Conservation (phyloP, 1,140 invertebrate species). For the Doryteuthis pealeii region DNA sequence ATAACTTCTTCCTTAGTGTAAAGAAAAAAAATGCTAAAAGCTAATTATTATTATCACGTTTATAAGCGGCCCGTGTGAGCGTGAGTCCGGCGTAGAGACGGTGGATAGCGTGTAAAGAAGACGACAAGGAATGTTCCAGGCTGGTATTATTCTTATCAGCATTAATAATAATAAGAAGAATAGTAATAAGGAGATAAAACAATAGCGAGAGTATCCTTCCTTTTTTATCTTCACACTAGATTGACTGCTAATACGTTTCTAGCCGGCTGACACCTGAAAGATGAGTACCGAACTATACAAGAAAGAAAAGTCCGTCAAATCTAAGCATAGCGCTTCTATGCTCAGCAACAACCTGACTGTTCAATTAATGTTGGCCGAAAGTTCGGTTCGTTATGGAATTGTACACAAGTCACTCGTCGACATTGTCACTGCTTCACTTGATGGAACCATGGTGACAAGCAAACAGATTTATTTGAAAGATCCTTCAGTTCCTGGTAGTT, state of each 20-base stretch:
- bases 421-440: slow-evolving; percentile 43
- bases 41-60: too few relatives aligned
- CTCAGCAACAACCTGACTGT: slow-evolving; percentile 53
- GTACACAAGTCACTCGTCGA: slow-evolving; percentile 56
- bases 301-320: slow-evolving; percentile 53
- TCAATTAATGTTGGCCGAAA: slow-evolving; percentile 39
- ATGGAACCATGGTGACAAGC: slow-evolving; percentile 49
- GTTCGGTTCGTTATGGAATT: slow-evolving; percentile 48
- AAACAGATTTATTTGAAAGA: slow-evolving; percentile 56
- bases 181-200: too few relatives aligned
- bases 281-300: slow-evolving; percentile 34
- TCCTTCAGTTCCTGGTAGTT: slow-evolving; percentile 44
- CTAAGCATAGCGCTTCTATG: slow-evolving; percentile 52
- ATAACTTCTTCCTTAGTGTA: too few relatives aligned
- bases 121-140: slow-evolving; percentile 5
- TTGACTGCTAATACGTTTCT: slow-evolving; percentile 19
- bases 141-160: background rate
- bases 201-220: slow-evolving; percentile 5
- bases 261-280: background rate
- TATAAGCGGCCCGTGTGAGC: too few relatives aligned
- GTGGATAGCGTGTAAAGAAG: background rate
- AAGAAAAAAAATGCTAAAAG: too few relatives aligned
- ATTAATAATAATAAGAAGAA: background rate
- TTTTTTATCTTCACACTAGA: slow-evolving; percentile 21
- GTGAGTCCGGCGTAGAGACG: background rate